These are phyloP conservation scores for Drosophila anceps DNA, from an alignment of 2,888 invertebrate genomes.

Conservation along the genomic window DNA sequence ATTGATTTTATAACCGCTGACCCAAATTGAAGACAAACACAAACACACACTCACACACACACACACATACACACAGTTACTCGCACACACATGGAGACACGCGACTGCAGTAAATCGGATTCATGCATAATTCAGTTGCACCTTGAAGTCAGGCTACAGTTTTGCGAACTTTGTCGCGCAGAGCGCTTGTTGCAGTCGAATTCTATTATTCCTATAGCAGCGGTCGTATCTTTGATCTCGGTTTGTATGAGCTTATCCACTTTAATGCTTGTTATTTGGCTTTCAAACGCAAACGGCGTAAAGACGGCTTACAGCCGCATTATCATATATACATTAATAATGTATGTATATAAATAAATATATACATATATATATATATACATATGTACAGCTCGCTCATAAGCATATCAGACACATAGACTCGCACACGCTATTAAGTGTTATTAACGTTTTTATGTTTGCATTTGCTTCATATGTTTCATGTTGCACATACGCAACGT, in stretches of 20 bases:
- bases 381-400: background rate
- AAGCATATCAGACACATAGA: background rate
- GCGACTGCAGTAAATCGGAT: conserved; percentile 9
- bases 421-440: conserved; percentile 39
- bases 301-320: background rate
- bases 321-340: conserved; percentile 9
- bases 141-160: conserved; percentile 47
- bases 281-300: conserved; percentile 2
- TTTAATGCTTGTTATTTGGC: conserved; percentile 25
- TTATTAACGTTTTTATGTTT: conserved; percentile 63
- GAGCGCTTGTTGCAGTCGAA: background rate
- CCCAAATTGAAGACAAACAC: conserved; percentile 55
- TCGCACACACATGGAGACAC: conserved; percentile 3
- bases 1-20: conserved; percentile 73
- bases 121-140: conserved; percentile 66
- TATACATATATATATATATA: background rate
- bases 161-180: conserved; percentile 43
- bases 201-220: background rate
- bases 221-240: conserved; percentile 7
- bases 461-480: conserved; percentile 29
- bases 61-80: conserved; percentile 13
- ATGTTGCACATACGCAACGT: conserved; percentile 52
- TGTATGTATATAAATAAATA: conserved; percentile 9
- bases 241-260: conserved; percentile 40
- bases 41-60: conserved; percentile 16